phyloP scores from a whole-genome alignment of 1,140 invertebrate species.

The Brachionus calyciflorus region DNA sequence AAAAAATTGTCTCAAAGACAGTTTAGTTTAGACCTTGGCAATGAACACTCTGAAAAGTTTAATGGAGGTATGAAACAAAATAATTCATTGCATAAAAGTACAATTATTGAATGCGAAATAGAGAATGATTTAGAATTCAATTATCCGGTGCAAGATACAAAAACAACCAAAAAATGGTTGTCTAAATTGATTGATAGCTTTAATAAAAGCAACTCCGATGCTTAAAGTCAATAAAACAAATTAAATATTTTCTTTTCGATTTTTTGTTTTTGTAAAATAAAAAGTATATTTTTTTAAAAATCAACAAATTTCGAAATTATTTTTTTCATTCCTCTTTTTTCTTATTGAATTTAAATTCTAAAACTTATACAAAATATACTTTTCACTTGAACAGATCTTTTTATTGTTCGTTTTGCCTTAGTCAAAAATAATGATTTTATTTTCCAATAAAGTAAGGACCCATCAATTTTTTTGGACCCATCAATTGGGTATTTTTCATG shows the following conservation, averaged over 20 bases:
- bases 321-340: too few species aligned
- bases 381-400: too few species aligned
- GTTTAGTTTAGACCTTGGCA: conserved; percentile 21
- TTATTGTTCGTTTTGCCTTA: too few species aligned
- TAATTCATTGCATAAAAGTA: conserved; percentile 1
- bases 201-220: background rate
- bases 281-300: conserved; percentile 1
- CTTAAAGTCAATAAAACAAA: background rate
- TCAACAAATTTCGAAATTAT: too few species aligned
- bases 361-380: too few species aligned
- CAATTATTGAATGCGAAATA: background rate
- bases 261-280: background rate
- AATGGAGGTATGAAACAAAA: background rate
- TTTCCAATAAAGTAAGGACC: too few species aligned
- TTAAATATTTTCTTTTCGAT: background rate
- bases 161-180: conserved; percentile 20
- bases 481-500: too few species aligned
- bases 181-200: conserved; percentile 17
- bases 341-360: too few species aligned
- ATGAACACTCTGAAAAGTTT: background rate
- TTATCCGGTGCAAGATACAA: background rate
- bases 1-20: background rate
- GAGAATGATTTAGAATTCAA: background rate
- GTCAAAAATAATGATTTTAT: too few species aligned
- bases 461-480: too few species aligned